Evolutionary conservation across 2,113 vertebrate genomes (phyloP).

Genomic region (Rhodinocichla rosea): DNA sequence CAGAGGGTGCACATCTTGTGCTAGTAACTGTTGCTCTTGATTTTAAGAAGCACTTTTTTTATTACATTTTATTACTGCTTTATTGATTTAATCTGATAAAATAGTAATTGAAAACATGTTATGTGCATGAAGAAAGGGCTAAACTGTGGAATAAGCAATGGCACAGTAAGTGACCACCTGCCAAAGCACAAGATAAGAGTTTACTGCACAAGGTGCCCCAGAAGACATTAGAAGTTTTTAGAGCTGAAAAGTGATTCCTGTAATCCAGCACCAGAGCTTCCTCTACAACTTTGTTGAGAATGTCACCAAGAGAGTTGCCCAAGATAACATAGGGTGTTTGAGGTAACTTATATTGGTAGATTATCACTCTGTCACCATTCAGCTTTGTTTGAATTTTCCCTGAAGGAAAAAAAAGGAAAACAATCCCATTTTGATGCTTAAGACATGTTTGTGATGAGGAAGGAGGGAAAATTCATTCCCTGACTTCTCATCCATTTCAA

Average conservation of each 20-base stretch:
- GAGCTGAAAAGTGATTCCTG: neutral
- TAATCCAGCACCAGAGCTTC: neutral
- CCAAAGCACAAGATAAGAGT: neutral
- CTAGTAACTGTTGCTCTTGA: neutral
- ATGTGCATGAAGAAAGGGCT: neutral
- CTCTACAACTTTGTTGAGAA: neutral
- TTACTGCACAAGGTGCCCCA: neutral
- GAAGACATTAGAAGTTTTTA: neutral
- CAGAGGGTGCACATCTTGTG: fast-evolving
- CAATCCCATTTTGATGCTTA: neutral
- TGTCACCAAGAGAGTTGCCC: neutral
- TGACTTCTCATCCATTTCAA: neutral
- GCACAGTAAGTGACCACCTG: neutral
- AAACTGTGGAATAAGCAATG: neutral
- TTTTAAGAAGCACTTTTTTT: neutral
- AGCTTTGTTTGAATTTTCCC: neutral
- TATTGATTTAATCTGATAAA: neutral
- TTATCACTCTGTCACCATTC: neutral
- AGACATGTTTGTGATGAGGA: neutral
- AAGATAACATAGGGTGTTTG: neutral
- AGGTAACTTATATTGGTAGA: neutral
- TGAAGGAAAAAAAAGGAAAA: neutral
- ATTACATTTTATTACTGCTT: neutral
- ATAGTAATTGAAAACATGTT: neutral
- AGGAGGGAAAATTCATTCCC: neutral